These are phyloP conservation scores for Nixonia krombeini DNA, from an alignment of 1,140 invertebrate genomes.

Conservation along the genomic window DNA sequence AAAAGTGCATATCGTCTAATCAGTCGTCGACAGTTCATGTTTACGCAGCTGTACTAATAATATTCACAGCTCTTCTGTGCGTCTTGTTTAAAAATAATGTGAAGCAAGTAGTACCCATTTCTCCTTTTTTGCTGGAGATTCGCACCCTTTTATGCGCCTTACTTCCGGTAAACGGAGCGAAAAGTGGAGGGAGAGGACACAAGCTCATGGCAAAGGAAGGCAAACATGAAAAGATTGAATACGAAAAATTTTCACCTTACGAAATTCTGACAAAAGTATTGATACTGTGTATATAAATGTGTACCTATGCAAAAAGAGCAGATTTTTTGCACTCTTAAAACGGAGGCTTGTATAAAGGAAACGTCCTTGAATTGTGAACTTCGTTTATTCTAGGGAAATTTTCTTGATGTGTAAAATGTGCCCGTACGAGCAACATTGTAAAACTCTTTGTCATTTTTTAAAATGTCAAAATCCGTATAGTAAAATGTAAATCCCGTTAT, in stretches of 20 bases:
- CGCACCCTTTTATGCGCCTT: conserved; percentile 15
- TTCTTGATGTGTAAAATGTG: conserved; percentile 39
- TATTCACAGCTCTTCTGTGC: conserved; percentile 7
- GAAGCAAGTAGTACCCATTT: conserved; percentile 16
- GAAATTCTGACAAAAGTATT: conserved; percentile 15
- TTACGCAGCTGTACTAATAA: conserved; percentile 46
- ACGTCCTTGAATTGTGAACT: conserved; percentile 36
- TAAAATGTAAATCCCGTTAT: no score
- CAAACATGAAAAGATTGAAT: conserved; percentile 37
- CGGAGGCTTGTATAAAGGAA: conserved; percentile 18
- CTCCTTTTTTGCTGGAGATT: neutral
- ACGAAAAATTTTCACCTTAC: conserved; percentile 28
- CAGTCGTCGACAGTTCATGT: conserved; percentile 31
- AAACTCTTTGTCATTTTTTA: no score
- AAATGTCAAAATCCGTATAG: no score
- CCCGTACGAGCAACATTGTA: conserved; percentile 24
- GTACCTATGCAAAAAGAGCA: conserved; percentile 29
- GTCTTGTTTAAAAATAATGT: conserved; percentile 35
- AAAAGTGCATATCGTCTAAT: conserved; percentile 33
- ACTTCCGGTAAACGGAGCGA: conserved; percentile 32
- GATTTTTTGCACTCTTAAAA: conserved; percentile 31
- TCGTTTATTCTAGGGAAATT: conserved; percentile 27
- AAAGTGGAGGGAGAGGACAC: conserved; percentile 23
- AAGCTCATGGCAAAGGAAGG: conserved; percentile 21
- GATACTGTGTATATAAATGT: conserved; percentile 37